phyloP scores from a whole-genome alignment of 2,797 vertebrate genomes.

The Lerista edwardsae region DNA sequence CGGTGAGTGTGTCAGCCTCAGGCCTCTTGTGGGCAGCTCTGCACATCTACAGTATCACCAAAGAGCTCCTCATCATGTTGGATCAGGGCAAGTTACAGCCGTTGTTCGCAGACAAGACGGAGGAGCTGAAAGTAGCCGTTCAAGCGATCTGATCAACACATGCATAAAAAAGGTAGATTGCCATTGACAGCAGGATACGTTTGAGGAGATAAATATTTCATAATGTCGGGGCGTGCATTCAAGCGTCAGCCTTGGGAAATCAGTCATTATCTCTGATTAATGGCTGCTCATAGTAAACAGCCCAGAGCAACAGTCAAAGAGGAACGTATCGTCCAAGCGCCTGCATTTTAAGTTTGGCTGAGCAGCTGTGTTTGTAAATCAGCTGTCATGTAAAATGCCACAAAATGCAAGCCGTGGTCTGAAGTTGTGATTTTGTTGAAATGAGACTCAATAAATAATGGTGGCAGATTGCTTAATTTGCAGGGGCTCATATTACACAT shows the following conservation, averaged over 20 bases:
- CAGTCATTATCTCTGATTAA: constrained; percentile 51
- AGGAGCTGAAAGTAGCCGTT: neutral
- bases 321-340: constrained; percentile 56
- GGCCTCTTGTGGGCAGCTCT: constrained; percentile 9
- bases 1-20: too few relatives aligned
- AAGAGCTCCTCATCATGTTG: neutral
- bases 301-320: constrained; percentile 50
- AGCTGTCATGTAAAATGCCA: constrained; percentile 52
- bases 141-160: constrained; percentile 26
- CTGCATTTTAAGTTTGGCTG: constrained; percentile 37
- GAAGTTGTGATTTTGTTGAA: constrained; percentile 42
- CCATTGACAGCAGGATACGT: constrained; percentile 5
- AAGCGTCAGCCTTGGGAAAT: constrained; percentile 43
- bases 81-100: constrained; percentile 32
- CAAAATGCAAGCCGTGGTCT: constrained; percentile 24
- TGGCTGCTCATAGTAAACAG: constrained; percentile 42
- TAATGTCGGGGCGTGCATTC: constrained; percentile 46
- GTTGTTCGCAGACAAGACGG: constrained; percentile 8
- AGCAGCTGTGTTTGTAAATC: constrained; percentile 53
- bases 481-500: constrained; percentile 9
- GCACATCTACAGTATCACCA: neutral
- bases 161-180: neutral
- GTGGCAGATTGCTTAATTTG: constrained; percentile 25
- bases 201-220: constrained; percentile 45
- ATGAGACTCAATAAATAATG: constrained; percentile 38